Evolutionary conservation across 2,888 invertebrate species (phyloP), one percentile per base, ranked within the genome.

Genomic region (Ephialtes manifestator): DNA sequence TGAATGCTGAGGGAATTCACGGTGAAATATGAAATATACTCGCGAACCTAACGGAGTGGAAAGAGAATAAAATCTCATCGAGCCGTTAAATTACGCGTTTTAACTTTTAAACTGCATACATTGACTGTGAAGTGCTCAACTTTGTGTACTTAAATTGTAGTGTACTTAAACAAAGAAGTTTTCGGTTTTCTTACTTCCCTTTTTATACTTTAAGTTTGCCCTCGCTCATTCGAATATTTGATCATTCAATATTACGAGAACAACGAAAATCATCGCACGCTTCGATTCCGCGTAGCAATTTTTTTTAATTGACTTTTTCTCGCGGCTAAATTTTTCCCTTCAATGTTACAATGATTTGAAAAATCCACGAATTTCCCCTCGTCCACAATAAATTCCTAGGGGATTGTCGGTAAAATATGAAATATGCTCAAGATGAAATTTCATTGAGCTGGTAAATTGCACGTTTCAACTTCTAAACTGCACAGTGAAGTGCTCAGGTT

Each of bases 141-240:
- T 43, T 13, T 43, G 8, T 5, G 20, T 43, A 10, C 65, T 39
- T 43, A 24, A 63, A 24, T 24, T 67, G n/a, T 31, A 24, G 35
- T n/a, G n/a, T n/a, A n/a, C n/a, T n/a, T n/a, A n/a, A n/a, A n/a
- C n/a, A 11, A 43, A 55, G 24, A 51, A 35, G 15, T 20, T 55
- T 39, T 24, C n/a, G 10, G 8, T 60, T 74, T 58, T 72, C 18
- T 72, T 5, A 13, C 20, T 51, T 24, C 28, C 24, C 10, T n/a
- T n/a, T 55, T 7, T 39, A 53, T 39, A 46, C 46, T 31, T 35
- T 20, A 13, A n/a, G 1, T 31, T 31, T 35, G 11, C 24, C 18
- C 11, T 79, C 60, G 75, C 53, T 28, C 58, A 46, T 48, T 79
- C 67, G 72, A 80, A 83, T 85, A 83, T 83, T 85, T 80, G 70